Evolutionary conservation across 2,113 vertebrate genomes (phyloP).

Genomic region (Sakesphorus luctuosus): DNA sequence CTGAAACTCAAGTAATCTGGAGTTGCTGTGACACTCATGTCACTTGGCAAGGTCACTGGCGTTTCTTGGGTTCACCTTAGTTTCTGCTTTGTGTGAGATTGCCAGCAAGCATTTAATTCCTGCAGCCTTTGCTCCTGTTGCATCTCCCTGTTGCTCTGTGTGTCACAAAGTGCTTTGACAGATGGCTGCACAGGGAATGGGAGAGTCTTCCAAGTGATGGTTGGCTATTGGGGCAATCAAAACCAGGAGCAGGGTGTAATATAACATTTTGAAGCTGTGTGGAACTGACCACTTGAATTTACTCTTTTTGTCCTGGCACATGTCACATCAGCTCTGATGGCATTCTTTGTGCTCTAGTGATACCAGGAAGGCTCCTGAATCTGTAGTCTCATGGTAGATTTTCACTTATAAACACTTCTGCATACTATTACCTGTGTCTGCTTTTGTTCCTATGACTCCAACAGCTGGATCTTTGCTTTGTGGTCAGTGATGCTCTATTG

Average conservation of each 20-base stretch:
- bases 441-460: not conserved
- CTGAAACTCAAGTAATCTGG: not conserved
- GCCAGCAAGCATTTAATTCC: not conserved
- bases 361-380: not conserved
- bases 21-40: accelerated
- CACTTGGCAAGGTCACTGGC: not conserved
- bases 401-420: not conserved
- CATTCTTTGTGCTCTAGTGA: not conserved
- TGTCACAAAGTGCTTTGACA: not conserved
- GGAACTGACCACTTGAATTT: not conserved
- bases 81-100: not conserved
- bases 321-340: not conserved
- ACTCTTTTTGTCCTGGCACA: not conserved
- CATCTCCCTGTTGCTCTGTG: not conserved
- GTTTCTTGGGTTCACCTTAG: not conserved
- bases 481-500: not conserved
- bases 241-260: not conserved
- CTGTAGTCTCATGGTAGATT: not conserved
- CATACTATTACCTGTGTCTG: not conserved
- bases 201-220: not conserved
- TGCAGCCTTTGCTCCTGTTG: not conserved
- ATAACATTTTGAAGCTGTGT: not conserved
- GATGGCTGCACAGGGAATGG: not conserved
- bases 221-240: accelerated
- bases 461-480: not conserved